Conservation (phyloP, 2,113 vertebrate species). For the Leiothrix lutea region DNA sequence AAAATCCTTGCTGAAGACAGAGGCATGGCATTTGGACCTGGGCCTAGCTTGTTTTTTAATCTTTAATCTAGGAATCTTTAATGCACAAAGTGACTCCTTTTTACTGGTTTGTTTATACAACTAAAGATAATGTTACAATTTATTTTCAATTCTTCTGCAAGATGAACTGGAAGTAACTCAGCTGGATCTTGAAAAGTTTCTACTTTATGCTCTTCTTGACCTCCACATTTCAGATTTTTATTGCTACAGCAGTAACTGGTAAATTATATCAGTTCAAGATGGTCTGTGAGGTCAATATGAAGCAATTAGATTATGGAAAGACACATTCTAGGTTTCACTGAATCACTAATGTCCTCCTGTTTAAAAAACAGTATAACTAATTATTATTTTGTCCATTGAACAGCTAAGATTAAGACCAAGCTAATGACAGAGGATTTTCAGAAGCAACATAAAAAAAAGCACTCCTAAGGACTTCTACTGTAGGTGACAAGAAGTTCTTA, state of each 20-base stretch:
- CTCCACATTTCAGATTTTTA: background rate
- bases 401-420: background rate
- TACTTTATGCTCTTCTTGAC: background rate
- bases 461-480: background rate
- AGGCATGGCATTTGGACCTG: background rate
- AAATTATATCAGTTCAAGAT: background rate
- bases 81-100: background rate
- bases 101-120: background rate
- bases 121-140: background rate
- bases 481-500: background rate
- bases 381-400: background rate
- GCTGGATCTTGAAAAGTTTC: background rate
- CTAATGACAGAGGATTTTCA: background rate
- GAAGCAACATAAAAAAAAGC: background rate
- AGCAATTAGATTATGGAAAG: background rate
- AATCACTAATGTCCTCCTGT: background rate
- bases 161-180: conserved; percentile 16
- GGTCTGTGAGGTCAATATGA: background rate
- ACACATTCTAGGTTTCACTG: background rate
- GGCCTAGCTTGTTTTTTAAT: background rate
- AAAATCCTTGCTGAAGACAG: background rate
- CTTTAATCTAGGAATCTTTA: background rate
- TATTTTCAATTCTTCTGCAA: background rate
- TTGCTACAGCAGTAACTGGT: background rate
- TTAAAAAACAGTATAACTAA: background rate